Percentiles rank a stretch among this genome's conserved stretches.
Evolutionary conservation across 2,888 invertebrate species (phyloP).

Genomic region (Oligia strigilis): DNA sequence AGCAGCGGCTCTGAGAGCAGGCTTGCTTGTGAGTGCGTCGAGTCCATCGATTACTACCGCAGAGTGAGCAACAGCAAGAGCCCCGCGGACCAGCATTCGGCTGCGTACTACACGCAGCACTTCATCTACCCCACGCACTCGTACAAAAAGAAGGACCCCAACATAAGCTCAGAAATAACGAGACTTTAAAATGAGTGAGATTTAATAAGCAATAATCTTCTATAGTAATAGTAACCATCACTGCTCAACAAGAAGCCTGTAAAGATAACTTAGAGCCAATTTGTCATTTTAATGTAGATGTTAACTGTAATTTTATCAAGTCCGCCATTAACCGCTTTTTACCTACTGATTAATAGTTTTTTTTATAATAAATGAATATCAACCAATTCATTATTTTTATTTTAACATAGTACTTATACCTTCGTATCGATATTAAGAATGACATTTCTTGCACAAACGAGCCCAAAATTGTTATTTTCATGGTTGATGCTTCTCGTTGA

Average conservation of each 20-base stretch:
- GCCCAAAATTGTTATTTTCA: slow-evolving; percentile 3
- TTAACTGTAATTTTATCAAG: slow-evolving; percentile 61
- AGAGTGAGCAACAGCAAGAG: slow-evolving; percentile 79
- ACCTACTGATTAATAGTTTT: slow-evolving; percentile 73
- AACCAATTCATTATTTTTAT: slow-evolving; percentile 9
- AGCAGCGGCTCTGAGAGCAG: slow-evolving; percentile 92
- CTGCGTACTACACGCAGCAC: slow-evolving; percentile 86
- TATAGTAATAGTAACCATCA: slow-evolving; percentile 57
- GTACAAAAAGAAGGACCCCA: slow-evolving; percentile 88
- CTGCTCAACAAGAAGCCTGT: slow-evolving; percentile 75
- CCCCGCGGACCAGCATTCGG: slow-evolving; percentile 79
- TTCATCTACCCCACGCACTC: slow-evolving; percentile 88
- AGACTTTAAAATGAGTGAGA: slow-evolving; percentile 86
- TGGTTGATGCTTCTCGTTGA: neutral
- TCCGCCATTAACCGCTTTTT: slow-evolving; percentile 63
- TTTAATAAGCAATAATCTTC: slow-evolving; percentile 49
- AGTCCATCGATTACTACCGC: slow-evolving; percentile 84
- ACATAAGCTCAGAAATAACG: slow-evolving; percentile 93
- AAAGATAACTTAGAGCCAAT: slow-evolving; percentile 41
- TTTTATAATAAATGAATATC: slow-evolving; percentile 68
- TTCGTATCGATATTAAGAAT: neutral
- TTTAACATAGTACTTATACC: neutral
- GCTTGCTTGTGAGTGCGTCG: slow-evolving; percentile 93
- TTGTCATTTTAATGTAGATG: slow-evolving; percentile 53
- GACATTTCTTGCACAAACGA: neutral